Evolutionary conservation across 2,113 vertebrate species (phyloP).

Genomic region (Centrocercus urophasianus): DNA sequence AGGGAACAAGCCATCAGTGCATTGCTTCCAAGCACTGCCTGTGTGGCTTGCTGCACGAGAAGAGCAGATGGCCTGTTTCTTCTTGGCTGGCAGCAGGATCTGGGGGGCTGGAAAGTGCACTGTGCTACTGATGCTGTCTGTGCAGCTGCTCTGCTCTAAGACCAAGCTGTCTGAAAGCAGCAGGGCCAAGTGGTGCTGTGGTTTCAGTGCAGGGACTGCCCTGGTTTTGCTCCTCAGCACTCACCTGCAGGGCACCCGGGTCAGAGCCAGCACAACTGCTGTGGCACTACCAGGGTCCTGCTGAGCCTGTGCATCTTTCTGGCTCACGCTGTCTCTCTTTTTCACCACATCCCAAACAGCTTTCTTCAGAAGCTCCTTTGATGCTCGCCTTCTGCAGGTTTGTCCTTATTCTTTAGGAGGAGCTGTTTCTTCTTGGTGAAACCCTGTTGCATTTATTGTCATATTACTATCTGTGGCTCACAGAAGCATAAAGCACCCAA

Average conservation of each 20-base stretch:
- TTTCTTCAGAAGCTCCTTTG: neutral
- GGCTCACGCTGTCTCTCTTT: neutral
- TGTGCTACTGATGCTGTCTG: rapidly evolving
- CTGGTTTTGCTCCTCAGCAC: rapidly evolving
- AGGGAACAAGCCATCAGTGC: neutral
- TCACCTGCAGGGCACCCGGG: rapidly evolving
- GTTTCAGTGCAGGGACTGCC: neutral
- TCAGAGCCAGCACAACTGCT: neutral
- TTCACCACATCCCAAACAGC: rapidly evolving
- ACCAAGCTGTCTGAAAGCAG: no score
- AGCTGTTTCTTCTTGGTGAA: neutral
- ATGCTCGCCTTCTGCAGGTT: neutral
- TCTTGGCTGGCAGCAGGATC: neutral
- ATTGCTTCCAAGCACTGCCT: rapidly evolving
- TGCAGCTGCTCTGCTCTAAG: neutral
- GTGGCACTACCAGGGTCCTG: rapidly evolving
- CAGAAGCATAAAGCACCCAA: neutral
- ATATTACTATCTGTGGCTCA: neutral
- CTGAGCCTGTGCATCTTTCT: no score
- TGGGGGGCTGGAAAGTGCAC: neutral
- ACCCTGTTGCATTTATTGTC: neutral
- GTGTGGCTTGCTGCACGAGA: neutral
- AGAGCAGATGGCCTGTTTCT: neutral
- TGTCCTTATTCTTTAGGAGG: neutral
- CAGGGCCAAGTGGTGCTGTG: neutral